Evolutionary conservation across 2,797 vertebrate species (phyloP).

Genomic region (Sebastes umbrosus): DNA sequence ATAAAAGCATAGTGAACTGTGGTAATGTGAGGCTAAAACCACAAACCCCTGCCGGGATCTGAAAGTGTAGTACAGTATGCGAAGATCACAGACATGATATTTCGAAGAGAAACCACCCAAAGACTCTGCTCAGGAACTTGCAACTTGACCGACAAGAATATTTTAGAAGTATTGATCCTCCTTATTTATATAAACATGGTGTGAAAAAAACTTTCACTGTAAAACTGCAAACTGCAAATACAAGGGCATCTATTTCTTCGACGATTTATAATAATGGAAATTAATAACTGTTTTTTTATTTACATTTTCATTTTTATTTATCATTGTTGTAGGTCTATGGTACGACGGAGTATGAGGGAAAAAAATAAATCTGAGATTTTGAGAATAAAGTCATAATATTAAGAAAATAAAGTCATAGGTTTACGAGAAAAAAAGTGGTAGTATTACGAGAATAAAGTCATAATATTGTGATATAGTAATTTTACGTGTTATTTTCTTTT

Average conservation of each 20-base stretch:
- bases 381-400: too few species aligned
- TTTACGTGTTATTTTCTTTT: too few species aligned
- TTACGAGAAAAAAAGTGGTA: too few species aligned
- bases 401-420: too few species aligned
- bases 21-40: conserved; percentile 66
- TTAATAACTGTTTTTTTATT: too few species aligned
- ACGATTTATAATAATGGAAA: not conserved
- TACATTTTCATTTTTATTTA: too few species aligned
- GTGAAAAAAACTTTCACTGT: not conserved
- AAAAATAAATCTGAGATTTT: too few species aligned
- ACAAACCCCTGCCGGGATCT: conserved; percentile 48
- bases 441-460: too few species aligned
- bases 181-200: not conserved
- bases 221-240: not conserved
- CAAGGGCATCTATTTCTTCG: not conserved
- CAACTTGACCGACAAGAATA: not conserved
- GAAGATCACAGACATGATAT: conserved; percentile 49
- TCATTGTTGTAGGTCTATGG: too few species aligned
- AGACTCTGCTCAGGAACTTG: not conserved
- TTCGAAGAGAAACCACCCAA: conserved; percentile 42
- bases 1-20: conserved; percentile 68
- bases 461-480: too few species aligned
- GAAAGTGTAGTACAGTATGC: conserved; percentile 29
- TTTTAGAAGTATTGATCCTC: not conserved
- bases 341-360: too few species aligned